Conservation (phyloP, 1,140 invertebrate species). For the Bombus waltoni region DNA sequence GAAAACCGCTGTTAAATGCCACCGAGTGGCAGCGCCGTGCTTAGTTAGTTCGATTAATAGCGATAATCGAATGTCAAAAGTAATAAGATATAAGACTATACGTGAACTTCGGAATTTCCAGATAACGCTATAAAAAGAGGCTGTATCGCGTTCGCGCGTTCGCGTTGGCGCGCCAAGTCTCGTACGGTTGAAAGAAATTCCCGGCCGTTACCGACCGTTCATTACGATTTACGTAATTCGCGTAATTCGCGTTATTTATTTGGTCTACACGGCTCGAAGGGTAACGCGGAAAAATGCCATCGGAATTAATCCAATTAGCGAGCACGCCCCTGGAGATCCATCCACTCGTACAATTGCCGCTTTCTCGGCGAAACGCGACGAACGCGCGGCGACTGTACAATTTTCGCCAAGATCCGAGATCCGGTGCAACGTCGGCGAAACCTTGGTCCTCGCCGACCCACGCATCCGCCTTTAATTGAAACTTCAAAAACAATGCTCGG, state of each 20-base stretch:
- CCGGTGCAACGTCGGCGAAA: background rate
- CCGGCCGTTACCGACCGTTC: background rate
- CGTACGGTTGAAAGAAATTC: constrained; percentile 15
- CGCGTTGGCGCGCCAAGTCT: background rate
- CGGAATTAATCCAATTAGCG: constrained; percentile 33
- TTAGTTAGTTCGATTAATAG: too few relatives aligned
- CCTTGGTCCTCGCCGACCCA: background rate
- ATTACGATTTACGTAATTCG: constrained; percentile 1
- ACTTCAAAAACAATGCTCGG: constrained; percentile 35
- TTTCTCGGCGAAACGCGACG: background rate
- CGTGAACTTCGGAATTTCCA: background rate
- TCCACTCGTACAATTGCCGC: background rate
- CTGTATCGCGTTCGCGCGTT: too few relatives aligned
- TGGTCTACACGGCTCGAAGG: background rate
- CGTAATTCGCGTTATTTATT: constrained; percentile 16
- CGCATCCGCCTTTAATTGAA: constrained; percentile 31
- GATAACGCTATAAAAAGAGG: background rate
- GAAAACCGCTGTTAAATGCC: too few relatives aligned
- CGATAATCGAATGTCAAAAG: too few relatives aligned
- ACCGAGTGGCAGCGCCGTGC: too few relatives aligned
- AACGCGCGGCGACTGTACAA: constrained; percentile 21
- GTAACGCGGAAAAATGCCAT: constrained; percentile 22
- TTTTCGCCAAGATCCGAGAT: constrained; percentile 11
- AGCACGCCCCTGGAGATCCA: constrained; percentile 26
- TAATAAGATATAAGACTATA: background rate